Evolutionary conservation across 2,888 invertebrate genomes (phyloP).

Genomic region (Luffia ferchaultella): DNA sequence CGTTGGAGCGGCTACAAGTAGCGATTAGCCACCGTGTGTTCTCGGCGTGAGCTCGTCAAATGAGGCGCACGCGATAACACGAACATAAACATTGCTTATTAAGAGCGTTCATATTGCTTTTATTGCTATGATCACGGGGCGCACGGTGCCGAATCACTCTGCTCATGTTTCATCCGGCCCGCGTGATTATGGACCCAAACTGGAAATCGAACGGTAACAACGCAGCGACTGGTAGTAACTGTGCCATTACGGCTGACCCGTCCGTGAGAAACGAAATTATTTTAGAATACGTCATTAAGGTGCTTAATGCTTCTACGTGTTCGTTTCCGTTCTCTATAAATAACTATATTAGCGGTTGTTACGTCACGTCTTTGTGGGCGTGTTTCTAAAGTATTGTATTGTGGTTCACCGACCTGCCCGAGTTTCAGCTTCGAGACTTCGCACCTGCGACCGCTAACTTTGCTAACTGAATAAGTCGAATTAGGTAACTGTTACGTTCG

Average conservation of each 20-base stretch:
- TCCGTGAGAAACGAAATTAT: background rate
- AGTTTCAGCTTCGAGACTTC: background rate
- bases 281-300: slow-evolving; percentile 2
- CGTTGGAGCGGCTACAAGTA: slow-evolving; percentile 7
- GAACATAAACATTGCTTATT: slow-evolving; percentile 26
- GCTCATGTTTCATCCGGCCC: background rate
- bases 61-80: slow-evolving; percentile 36
- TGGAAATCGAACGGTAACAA: background rate
- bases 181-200: background rate
- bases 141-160: background rate
- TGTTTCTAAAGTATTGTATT: background rate
- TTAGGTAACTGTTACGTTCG: slow-evolving; percentile 51
- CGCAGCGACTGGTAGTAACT: background rate
- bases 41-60: slow-evolving; percentile 29
- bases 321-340: background rate
- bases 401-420: background rate
- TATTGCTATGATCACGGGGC: background rate
- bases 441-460: slow-evolving; percentile 16
- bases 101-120: background rate
- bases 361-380: background rate
- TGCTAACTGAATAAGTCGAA: slow-evolving; percentile 44
- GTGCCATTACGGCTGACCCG: background rate
- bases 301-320: background rate
- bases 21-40: slow-evolving; percentile 28
- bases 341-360: background rate